Evolutionary conservation across 2,888 invertebrate genomes (phyloP).

Genomic region (Epirrhoe alternata): DNA sequence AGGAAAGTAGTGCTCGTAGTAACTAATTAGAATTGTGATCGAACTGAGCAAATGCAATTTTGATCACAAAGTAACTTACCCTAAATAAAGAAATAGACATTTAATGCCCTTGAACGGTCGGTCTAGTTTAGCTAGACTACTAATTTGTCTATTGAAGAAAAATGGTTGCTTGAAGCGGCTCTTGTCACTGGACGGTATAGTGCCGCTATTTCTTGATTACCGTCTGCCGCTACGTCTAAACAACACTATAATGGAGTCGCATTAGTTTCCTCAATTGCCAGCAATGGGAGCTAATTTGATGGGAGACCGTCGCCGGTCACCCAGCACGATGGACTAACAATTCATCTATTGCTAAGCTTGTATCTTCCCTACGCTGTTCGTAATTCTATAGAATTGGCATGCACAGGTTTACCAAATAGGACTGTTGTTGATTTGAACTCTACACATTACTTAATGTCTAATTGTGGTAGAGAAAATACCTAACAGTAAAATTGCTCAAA

Average conservation of each 20-base stretch:
- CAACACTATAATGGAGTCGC: constrained; percentile 3
- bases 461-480: too few species aligned
- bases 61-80: too few species aligned
- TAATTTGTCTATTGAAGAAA: background rate
- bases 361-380: background rate
- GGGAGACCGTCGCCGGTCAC: constrained; percentile 9
- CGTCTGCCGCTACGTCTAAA: constrained; percentile 11
- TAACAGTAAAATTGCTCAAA: too few species aligned
- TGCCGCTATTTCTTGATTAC: constrained; percentile 11
- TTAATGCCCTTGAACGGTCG: background rate
- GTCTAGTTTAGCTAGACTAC: background rate
- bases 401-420: background rate
- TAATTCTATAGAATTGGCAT: background rate
- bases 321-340: background rate
- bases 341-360: background rate
- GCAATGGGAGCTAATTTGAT: constrained; percentile 16
- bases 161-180: background rate
- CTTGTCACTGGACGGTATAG: background rate
- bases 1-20: too few species aligned
- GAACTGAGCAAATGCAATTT: too few species aligned
- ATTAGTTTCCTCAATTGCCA: constrained; percentile 19
- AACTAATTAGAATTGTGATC: too few species aligned
- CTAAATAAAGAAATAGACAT: background rate
- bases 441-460: too few species aligned
- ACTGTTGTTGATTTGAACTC: too few species aligned